Evolutionary conservation across 2,113 vertebrate species (phyloP), one percentile per base, ranked within the genome.

Genomic region (Nothocercus julius): DNA sequence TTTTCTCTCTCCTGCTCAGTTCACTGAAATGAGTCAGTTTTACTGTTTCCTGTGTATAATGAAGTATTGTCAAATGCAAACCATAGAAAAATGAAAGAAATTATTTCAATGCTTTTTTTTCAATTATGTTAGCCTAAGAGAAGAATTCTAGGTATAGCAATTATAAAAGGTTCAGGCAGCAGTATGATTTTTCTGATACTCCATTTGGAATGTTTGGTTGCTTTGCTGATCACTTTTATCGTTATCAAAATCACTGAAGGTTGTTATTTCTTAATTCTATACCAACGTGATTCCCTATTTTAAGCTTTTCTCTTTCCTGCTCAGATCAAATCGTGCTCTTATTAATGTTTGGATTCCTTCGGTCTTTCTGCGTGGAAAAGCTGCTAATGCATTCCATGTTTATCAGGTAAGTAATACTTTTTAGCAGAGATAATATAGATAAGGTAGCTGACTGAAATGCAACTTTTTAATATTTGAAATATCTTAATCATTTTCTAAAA

Each of bases 291-390:
- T 82, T 92, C 16, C 45, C 5, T 67, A 5, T 62, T 87, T 67
- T 25, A 49, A 22, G 5, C 59, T 79, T 70, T 64, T 80, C 63
- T 96, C 51, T 97, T 82, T 92, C 63, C 90, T 92, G 62, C 59
- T 81, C 96, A 99, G 99, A 98, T 98, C 99, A 95, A 99, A 99
- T 93, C 98, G 99, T 56, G 99, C 99, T 5, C 99, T 99, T 95
- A 98, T 99, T 98, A 99, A 99, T 24, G 99, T 99, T 77, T 99
- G 99, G 99, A 99, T 99, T 96, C 99, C 99, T 14, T 99, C 99
- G 0, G 99, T 99, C 93, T 99, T 99, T 95, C 98, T 99, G 89
- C 99, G 99, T 94, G 99, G 99, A 89, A 98, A 98, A 95, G 98
- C 99, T 83, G 98, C 99, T n/a, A 99, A 99, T 40, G 98, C 99